phyloP scores from a whole-genome alignment of 2,888 invertebrate species.

The Thera britannica region DNA sequence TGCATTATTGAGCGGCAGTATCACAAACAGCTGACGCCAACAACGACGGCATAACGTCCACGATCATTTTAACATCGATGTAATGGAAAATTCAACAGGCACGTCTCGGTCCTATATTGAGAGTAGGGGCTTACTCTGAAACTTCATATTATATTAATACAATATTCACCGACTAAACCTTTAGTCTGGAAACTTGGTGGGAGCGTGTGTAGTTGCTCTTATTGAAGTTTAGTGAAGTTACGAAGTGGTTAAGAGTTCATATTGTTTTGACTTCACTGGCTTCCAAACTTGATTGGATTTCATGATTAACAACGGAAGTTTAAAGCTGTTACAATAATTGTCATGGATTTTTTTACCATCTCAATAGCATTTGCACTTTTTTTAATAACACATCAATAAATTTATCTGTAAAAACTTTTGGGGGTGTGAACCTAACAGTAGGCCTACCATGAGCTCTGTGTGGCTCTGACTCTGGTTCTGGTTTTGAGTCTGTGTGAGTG shows the following conservation, averaged over 20 bases:
- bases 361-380: too few species aligned
- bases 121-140: constrained; percentile 23
- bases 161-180: constrained; percentile 14
- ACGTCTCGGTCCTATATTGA: constrained; percentile 23
- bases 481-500: too few species aligned
- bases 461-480: too few species aligned
- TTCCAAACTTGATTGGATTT: background rate
- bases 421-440: too few species aligned
- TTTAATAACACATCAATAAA: too few species aligned
- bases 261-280: background rate
- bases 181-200: constrained; percentile 4
- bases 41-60: background rate
- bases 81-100: constrained; percentile 35
- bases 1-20: constrained; percentile 10
- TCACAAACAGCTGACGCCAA: constrained; percentile 6
- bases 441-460: too few species aligned
- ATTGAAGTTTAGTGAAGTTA: constrained; percentile 5
- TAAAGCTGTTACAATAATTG: too few species aligned
- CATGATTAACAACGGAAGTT: too few species aligned
- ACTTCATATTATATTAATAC: constrained; percentile 9
- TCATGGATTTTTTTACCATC: too few species aligned
- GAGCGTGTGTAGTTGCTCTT: background rate
- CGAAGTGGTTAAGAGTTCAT: constrained; percentile 6
- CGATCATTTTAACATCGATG: constrained; percentile 29
- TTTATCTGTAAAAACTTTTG: too few species aligned